Conservation (phyloP, 2,797 vertebrate species). For the Argya squamiceps region DNA sequence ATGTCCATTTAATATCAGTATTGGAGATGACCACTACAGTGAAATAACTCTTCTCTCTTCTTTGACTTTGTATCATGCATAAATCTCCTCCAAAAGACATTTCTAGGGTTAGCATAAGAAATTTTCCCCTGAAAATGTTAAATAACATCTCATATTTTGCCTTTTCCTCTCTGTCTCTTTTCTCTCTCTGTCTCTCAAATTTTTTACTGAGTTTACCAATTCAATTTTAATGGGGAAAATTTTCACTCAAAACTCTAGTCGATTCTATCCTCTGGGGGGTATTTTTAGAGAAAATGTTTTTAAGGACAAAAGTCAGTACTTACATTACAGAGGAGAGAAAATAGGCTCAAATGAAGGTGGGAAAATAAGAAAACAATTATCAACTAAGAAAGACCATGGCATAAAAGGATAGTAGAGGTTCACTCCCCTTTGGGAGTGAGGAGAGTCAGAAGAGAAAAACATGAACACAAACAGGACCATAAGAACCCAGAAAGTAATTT, state of each 20-base stretch:
- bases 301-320: neutral
- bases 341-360: neutral
- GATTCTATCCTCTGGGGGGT: neutral
- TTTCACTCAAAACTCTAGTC: neutral
- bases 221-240: neutral
- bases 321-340: neutral
- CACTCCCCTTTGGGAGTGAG: neutral
- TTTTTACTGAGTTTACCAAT: neutral
- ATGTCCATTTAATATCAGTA: neutral
- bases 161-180: neutral
- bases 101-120: neutral
- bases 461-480: neutral
- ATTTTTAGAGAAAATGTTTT: neutral
- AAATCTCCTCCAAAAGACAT: neutral
- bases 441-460: slow-evolving; percentile 24
- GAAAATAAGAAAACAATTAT: neutral
- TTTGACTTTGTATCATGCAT: neutral
- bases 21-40: neutral
- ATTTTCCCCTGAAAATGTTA: neutral
- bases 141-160: neutral
- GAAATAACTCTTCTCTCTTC: neutral
- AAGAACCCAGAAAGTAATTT: slow-evolving; percentile 17
- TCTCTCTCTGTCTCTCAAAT: neutral
- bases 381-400: neutral
- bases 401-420: neutral